Evolutionary conservation across 2,113 vertebrate species (phyloP).

Genomic region (Hypanus sabinus): DNA sequence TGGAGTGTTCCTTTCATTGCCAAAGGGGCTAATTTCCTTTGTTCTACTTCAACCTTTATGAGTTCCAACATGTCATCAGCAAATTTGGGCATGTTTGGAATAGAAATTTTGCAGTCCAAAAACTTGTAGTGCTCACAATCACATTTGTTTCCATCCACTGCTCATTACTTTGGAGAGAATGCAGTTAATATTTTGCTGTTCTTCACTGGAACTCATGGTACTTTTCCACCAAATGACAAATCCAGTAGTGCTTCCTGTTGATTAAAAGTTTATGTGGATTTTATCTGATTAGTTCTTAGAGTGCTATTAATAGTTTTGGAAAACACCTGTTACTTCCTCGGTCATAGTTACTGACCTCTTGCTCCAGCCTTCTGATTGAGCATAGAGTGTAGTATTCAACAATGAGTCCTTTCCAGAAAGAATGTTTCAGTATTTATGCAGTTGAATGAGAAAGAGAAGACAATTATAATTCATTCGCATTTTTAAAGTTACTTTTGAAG

Average conservation of each 20-base stretch:
- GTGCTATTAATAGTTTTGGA: background rate
- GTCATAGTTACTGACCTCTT: background rate
- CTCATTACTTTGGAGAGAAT: background rate
- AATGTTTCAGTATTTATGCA: background rate
- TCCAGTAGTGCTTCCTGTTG: background rate
- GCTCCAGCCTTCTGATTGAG: too few species aligned
- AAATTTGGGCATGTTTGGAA: background rate
- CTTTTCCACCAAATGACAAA: constrained; percentile 6
- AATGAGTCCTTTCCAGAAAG: background rate
- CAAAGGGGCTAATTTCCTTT: background rate
- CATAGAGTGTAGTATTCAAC: background rate
- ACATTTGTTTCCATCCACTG: background rate
- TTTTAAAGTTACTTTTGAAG: background rate
- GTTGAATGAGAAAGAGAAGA: background rate
- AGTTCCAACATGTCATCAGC: background rate
- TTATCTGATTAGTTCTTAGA: constrained; percentile 25
- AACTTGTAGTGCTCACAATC: background rate
- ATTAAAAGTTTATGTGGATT: constrained; percentile 16
- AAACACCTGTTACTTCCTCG: background rate
- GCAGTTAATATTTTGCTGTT: constrained; percentile 23
- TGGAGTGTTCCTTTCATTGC: background rate
- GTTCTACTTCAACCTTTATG: background rate
- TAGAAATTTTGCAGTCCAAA: background rate
- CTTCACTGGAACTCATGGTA: background rate
- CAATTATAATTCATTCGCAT: background rate